Conservation (phyloP, 1,140 invertebrate species). For the Drosophila mojavensis region DNA sequence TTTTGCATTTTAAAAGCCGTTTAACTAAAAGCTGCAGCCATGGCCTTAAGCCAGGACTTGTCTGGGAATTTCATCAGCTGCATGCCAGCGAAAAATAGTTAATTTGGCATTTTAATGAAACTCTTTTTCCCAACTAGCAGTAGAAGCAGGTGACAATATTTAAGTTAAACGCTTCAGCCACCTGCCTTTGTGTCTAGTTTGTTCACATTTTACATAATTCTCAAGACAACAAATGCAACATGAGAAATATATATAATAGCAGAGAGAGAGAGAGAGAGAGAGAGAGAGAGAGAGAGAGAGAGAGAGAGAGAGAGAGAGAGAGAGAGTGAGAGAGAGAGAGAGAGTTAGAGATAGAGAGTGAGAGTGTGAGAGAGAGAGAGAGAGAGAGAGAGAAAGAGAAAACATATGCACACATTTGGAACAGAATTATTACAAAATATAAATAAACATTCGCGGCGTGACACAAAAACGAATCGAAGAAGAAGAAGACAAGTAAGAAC, state of each 20-base stretch:
- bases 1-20: conserved; percentile 62
- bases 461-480: neutral
- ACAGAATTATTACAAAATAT: conserved; percentile 32
- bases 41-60: neutral
- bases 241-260: neutral
- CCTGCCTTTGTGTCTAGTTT: neutral
- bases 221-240: no score
- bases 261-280: conserved; percentile 21
- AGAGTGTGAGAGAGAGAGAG: conserved; percentile 16
- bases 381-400: conserved; percentile 7
- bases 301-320: conserved; percentile 16
- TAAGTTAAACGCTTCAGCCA: neutral
- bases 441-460: conserved; percentile 30
- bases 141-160: neutral
- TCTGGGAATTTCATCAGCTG: conserved; percentile 40
- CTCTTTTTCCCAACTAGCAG: neutral
- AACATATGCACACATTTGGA: conserved; percentile 5
- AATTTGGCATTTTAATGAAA: conserved; percentile 6
- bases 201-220: no score
- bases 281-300: conserved; percentile 2
- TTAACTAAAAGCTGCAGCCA: conserved; percentile 14
- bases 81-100: neutral
- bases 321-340: conserved; percentile 1
- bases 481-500: no score
- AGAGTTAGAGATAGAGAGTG: no score